phyloP scores from a whole-genome alignment of 2,113 vertebrate species.

The Neotoma lepida region DNA sequence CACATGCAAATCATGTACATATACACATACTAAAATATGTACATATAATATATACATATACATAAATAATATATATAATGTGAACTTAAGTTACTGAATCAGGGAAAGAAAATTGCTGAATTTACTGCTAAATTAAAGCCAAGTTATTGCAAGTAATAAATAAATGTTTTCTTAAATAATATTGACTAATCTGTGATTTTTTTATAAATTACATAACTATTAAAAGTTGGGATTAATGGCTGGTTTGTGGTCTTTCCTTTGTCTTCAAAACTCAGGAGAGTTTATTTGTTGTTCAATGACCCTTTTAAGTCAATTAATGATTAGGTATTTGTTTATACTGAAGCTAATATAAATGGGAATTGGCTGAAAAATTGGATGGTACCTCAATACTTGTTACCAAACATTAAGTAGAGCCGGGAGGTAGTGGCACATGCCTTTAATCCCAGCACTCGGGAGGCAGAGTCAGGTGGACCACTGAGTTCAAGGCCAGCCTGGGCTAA shows the following conservation, averaged over 20 bases:
- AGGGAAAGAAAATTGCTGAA: neutral
- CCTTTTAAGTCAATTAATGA: neutral
- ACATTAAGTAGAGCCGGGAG: neutral
- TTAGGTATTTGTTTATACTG: neutral
- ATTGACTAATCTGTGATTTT: neutral
- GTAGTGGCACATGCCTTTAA: too few species aligned
- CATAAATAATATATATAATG: neutral
- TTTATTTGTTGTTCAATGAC: neutral
- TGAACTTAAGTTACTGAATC: neutral
- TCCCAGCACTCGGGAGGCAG: too few species aligned
- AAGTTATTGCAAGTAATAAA: neutral
- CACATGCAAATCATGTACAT: too few species aligned
- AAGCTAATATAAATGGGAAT: neutral
- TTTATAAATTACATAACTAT: slow-evolving; percentile 6
- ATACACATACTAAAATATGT: too few species aligned
- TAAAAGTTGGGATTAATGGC: neutral
- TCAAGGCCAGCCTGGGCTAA: too few species aligned
- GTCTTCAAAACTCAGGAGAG: neutral
- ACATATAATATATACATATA: too few species aligned
- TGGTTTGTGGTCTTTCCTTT: neutral
- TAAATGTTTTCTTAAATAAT: neutral
- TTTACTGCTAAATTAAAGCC: neutral
- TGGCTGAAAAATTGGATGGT: neutral
- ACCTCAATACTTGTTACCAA: neutral
- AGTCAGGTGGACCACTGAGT: too few species aligned